Percentiles rank a stretch among this genome's conserved stretches.
phyloP scores from a whole-genome alignment of 1,140 invertebrate species.

The Neodiprion lecontei region DNA sequence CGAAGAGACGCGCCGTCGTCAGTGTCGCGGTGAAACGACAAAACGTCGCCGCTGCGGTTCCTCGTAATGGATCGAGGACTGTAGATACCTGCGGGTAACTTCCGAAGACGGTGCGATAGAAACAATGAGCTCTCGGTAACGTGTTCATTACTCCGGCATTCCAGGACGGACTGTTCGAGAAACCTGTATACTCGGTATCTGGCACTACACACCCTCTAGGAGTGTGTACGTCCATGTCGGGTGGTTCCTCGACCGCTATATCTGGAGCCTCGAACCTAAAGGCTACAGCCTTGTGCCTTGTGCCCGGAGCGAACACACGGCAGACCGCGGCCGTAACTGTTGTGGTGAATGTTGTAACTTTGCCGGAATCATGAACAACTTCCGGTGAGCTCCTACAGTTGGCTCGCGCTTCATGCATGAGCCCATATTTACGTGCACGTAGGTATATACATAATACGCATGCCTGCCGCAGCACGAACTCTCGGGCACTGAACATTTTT shows the following conservation, averaged over 20 bases:
- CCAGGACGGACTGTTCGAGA: neutral
- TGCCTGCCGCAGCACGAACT: too few relatives aligned
- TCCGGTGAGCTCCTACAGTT: neutral
- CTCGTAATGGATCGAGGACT: neutral
- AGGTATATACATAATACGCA: too few relatives aligned
- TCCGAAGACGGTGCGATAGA: neutral
- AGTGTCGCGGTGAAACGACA: too few relatives aligned
- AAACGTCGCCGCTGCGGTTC: too few relatives aligned
- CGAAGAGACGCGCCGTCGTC: too few relatives aligned
- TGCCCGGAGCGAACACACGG: neutral
- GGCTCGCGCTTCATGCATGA: too few relatives aligned
- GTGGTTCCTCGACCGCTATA: neutral
- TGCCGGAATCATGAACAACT: conserved; percentile 1
- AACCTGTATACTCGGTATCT: neutral
- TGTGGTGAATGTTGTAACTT: neutral
- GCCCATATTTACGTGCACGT: too few relatives aligned
- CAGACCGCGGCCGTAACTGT: neutral
- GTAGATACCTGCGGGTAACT: neutral
- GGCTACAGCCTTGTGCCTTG: too few relatives aligned
- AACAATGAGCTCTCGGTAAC: neutral
- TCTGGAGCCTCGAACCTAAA: neutral
- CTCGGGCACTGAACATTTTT: too few relatives aligned
- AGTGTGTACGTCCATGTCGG: neutral
- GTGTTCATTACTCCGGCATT: neutral
- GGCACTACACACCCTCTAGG: neutral